Base-by-base conservation (phyloP, 2,797 vertebrate species). In the Esox masquinongy region DNA sequence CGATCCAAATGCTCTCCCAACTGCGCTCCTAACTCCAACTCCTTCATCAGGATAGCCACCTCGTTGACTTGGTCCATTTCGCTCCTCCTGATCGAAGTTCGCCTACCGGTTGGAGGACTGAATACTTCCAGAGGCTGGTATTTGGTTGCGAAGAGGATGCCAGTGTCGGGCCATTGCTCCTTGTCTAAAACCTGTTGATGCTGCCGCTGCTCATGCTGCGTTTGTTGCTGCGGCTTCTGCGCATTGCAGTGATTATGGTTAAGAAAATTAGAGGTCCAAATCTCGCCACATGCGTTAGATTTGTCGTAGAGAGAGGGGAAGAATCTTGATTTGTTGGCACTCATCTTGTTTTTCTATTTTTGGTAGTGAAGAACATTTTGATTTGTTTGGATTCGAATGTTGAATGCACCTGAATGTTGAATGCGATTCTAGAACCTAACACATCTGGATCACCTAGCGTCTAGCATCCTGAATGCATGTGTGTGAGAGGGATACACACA, bases 41-140 rank as follows among this genome's bases (percentile, higher is more conserved):
- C 85, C 56, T 84, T 89, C 50, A 87, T 22, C 1, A 68, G 76
- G 78, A 87, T 88, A 76, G 4, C 73, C 31, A 88, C 71, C 72
- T 88, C 85, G 8, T 85, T 88, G 16, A 86, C 73, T 4, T 82
- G 79, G 0, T 88, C 89, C 0, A 15, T 78, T 26, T 87, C 79
- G n/a, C 76, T 83, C 73, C 74, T 50, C 73, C 75, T 49, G 1
- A 64, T 16, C 1, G 76, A 19, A 0, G 56, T 1, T 22, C 15
- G 31, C 9, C 68, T 76, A 9, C 75, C 81, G 43, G 77, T 75
- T 0, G 74, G 43, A 0, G 4, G 74, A 0, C 76, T 49, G 43
- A 88, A 87, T 77, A 31, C 81, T 0, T 85, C 81, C 63, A 88
- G 74, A 53, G 90, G 88, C 50, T 34, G 79, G 64, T 89, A 88